phyloP scores from a whole-genome alignment of 2,113 vertebrate genomes.

The Oreotragus oreotragus region DNA sequence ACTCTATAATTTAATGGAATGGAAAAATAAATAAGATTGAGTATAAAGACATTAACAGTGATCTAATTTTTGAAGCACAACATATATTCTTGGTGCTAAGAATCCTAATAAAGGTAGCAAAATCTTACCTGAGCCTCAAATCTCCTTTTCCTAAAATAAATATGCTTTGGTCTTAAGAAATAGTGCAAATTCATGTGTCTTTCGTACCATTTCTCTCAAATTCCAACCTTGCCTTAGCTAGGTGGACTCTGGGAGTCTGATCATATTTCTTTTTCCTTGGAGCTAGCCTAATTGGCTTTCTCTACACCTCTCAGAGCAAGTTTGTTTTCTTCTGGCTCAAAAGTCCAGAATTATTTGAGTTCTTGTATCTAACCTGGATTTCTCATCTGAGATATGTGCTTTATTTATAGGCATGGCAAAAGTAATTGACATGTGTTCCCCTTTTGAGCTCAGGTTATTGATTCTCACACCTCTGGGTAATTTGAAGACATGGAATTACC shows the following conservation, averaged over 20 bases:
- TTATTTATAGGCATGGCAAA: neutral
- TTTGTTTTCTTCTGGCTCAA: neutral
- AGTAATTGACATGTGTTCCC: neutral
- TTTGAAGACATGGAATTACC: neutral
- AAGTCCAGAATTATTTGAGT: neutral
- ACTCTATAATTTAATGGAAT: conserved; percentile 1
- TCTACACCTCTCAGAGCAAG: neutral
- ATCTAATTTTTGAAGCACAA: neutral
- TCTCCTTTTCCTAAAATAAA: neutral
- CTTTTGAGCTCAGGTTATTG: neutral
- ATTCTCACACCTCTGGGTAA: neutral
- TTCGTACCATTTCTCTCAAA: neutral
- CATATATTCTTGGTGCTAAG: neutral
- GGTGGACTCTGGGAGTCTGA: neutral
- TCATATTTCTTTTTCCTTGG: neutral
- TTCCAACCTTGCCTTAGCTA: neutral
- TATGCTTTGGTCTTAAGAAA: neutral
- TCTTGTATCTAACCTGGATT: neutral
- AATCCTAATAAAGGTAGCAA: neutral
- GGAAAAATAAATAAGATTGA: neutral
- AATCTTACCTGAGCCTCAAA: neutral
- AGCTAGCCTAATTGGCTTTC: neutral
- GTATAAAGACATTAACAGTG: neutral
- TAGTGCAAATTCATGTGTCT: neutral
- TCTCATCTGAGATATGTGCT: neutral